Percentiles rank a stretch among this genome's conserved stretches.
These are phyloP conservation scores for Adoxophyes honmai DNA, from an alignment of 1,140 invertebrate species.

Conservation along the genomic window DNA sequence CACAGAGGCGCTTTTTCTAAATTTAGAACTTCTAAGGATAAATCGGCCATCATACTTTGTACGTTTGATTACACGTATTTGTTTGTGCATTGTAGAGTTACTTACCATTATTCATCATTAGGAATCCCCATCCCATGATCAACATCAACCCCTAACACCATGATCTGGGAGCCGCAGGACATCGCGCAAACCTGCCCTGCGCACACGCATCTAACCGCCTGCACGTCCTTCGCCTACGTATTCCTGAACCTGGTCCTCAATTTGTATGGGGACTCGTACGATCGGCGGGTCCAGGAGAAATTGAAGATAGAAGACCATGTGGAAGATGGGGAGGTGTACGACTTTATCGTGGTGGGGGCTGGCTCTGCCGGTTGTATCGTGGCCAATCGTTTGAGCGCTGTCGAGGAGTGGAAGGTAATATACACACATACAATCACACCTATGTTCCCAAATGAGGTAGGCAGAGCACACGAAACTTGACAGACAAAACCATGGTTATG, in stretches of 20 bases:
- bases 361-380: conserved; percentile 73
- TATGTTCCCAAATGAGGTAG: too few species aligned
- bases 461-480: too few species aligned
- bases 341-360: conserved; percentile 43
- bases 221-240: conserved; percentile 30
- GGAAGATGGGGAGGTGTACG: conserved; percentile 24
- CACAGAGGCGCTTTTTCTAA: too few species aligned
- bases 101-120: too few species aligned
- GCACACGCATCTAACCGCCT: conserved; percentile 26
- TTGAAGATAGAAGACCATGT: conserved; percentile 18
- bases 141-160: conserved; percentile 3
- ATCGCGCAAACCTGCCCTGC: conserved; percentile 32
- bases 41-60: too few species aligned
- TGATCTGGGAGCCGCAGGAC: conserved; percentile 40
- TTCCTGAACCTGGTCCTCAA: conserved; percentile 37
- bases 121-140: too few species aligned
- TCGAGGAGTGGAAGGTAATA: conserved; percentile 76
- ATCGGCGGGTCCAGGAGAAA: conserved; percentile 20
- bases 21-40: too few species aligned
- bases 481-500: too few species aligned
- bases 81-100: too few species aligned
- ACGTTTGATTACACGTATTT: too few species aligned
- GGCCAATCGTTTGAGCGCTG: conserved; percentile 78
- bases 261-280: conserved; percentile 27
- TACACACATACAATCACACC: too few species aligned